Evolutionary conservation across 2,888 invertebrate genomes (phyloP).

Genomic region (Keiferia lycopersicella): DNA sequence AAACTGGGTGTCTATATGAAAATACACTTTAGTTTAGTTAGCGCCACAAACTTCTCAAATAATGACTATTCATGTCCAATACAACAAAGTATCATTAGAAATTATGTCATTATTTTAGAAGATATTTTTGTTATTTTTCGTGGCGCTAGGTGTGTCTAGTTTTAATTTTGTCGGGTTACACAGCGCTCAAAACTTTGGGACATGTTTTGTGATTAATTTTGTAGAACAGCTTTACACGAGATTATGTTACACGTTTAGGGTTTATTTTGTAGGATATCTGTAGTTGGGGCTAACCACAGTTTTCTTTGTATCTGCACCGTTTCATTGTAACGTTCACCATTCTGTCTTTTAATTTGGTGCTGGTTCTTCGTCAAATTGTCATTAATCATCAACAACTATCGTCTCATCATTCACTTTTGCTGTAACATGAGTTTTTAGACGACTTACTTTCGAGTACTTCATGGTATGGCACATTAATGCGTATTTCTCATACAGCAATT

Average conservation of each 20-base stretch:
- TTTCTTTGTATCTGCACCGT: conserved; percentile 64
- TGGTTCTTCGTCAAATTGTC: conserved; percentile 45
- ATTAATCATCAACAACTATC: conserved; percentile 18
- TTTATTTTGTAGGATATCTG: conserved; percentile 46
- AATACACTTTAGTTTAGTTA: conserved; percentile 44
- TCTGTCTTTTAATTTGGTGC: conserved; percentile 52
- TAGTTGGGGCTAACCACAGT: conserved; percentile 65
- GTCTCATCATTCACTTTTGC: conserved; percentile 15
- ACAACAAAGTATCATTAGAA: not conserved
- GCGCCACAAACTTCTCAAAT: conserved; percentile 33
- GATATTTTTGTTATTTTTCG: not conserved
- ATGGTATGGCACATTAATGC: conserved; percentile 17
- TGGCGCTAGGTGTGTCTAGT: conserved; percentile 18
- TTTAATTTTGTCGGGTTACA: conserved; percentile 30
- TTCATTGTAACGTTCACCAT: conserved; percentile 55
- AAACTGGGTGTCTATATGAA: conserved; percentile 48
- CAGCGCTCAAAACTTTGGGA: conserved; percentile 38
- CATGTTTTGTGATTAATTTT: conserved; percentile 46
- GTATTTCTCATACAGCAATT: not conserved
- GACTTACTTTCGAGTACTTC: conserved; percentile 12
- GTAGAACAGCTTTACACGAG: conserved; percentile 41
- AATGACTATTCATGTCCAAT: not conserved
- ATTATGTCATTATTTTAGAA: not conserved
- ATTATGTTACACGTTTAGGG: conserved; percentile 31
- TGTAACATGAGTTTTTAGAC: conserved; percentile 16